Evolutionary conservation across 2,113 vertebrate species (phyloP), one percentile per base, ranked within the genome.

Genomic region (Regulus satrapa): DNA sequence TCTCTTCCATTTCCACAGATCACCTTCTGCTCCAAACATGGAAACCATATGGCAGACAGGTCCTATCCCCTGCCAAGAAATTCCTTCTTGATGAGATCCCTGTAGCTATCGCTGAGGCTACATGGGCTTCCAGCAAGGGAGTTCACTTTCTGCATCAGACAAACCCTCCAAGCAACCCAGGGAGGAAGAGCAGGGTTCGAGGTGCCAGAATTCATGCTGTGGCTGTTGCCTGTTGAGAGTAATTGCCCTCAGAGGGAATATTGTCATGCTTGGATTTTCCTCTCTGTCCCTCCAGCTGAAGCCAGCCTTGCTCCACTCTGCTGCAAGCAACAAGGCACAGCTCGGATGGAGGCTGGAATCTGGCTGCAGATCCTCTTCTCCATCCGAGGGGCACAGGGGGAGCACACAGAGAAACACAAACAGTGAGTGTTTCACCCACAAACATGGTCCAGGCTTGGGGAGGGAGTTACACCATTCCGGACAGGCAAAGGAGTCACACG

Each of bases 21-120:
- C 94, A 95, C 96, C 96, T 97, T 96, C 95, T 97, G 95, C 95
- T 95, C 95, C 28, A 69, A 97, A 96, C 96, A 95, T 96, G 89
- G 94, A 96, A 97, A 96, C 94, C 96, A 97, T 96, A 95, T 97
- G 96, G 96, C 94, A 96, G 96, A 97, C 96, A 96, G 95, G 96
- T 96, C 93, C 96, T 84, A 71, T 90, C 87, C 93, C 88, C 92
- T 96, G 95, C 96, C 96, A 97, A 96, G 96, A 97, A 96, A 96
- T 97, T 97, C 95, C 92, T 96, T 91, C 95, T 95, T 95, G 95
- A 96, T 96, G 95, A 97, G 92, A 92, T 96, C 95, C 96, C 95
- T 85, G 95, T 91, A 95, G 96, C 94, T 94, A 92, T 95, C 82
- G 26, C 88, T 67, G 76, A 78, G 91, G 90, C 95, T 96, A 80